Evolutionary conservation across 2,797 vertebrate species (phyloP).

Genomic region (Phalloptychus januarius): DNA sequence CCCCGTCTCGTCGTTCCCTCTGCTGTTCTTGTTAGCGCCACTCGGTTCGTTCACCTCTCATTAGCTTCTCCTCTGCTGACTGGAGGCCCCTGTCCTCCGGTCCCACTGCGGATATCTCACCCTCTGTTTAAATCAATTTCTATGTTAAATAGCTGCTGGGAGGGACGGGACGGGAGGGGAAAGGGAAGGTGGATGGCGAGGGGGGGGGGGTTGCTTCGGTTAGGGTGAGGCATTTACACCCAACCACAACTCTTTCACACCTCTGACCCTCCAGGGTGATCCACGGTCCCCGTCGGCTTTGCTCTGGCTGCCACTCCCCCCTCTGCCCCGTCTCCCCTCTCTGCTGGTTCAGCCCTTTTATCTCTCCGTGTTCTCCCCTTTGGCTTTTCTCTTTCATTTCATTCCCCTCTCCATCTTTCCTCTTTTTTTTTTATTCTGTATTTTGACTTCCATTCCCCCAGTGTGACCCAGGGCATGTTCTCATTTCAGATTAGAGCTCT

Average conservation of each 20-base stretch:
- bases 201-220: not conserved
- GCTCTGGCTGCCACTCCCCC: slow-evolving; percentile 5
- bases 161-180: slow-evolving; percentile 49
- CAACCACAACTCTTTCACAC: slow-evolving; percentile 60
- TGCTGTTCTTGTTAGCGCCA: slow-evolving; percentile 70
- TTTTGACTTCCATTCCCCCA: slow-evolving; percentile 63
- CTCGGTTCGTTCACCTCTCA: slow-evolving; percentile 76
- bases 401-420: slow-evolving; percentile 51
- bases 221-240: slow-evolving; percentile 56
- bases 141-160: slow-evolving; percentile 77
- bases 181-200: slow-evolving; percentile 13
- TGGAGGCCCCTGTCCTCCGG: slow-evolving; percentile 74
- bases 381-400: slow-evolving; percentile 66
- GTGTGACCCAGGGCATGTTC: slow-evolving; percentile 70
- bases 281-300: slow-evolving; percentile 39
- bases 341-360: slow-evolving; percentile 64
- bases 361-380: slow-evolving; percentile 64
- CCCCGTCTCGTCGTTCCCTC: slow-evolving; percentile 50
- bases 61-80: slow-evolving; percentile 78
- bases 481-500: slow-evolving; percentile 63
- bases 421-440: slow-evolving; percentile 40
- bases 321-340: not conserved
- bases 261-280: slow-evolving; percentile 63
- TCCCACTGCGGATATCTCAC: slow-evolving; percentile 73
- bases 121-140: slow-evolving; percentile 82